Conservation (phyloP, 2,113 vertebrate genomes). For the Alouatta palliata region DNA sequence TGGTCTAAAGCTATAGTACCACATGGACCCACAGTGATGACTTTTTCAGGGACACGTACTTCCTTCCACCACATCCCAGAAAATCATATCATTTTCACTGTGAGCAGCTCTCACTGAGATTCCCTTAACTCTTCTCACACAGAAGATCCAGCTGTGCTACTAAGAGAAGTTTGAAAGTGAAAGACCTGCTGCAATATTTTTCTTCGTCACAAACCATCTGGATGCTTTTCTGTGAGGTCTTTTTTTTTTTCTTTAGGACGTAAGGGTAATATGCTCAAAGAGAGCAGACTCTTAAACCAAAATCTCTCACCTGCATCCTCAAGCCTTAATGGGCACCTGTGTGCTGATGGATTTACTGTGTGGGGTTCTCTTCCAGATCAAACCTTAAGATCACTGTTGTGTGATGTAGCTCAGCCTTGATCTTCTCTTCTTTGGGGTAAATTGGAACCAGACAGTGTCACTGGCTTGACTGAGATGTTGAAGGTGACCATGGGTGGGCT, state of each 20-base stretch:
- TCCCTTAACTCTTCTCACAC: slow-evolving; percentile 23
- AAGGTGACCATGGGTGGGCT: not conserved
- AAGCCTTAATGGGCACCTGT: not conserved
- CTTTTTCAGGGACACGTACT: not conserved
- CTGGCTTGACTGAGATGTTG: not conserved
- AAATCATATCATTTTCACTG: slow-evolving; percentile 58
- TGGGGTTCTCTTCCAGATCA: not conserved
- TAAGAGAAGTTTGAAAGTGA: slow-evolving; percentile 40
- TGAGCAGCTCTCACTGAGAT: slow-evolving; percentile 32
- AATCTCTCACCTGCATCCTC: not conserved
- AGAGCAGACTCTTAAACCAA: not conserved
- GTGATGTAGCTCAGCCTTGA: not conserved
- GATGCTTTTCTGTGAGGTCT: not conserved
- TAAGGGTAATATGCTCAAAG: not conserved
- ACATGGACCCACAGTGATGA: not conserved
- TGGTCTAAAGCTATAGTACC: not conserved
- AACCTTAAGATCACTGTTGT: fast-evolving
- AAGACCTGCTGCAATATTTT: not conserved
- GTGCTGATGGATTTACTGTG: fast-evolving
- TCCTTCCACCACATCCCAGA: not conserved
- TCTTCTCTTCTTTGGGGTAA: not conserved
- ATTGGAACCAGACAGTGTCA: not conserved
- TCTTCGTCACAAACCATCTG: slow-evolving; percentile 49
- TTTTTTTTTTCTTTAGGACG: not conserved
- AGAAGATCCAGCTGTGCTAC: slow-evolving; percentile 45